Base-by-base conservation (phyloP, 2,797 vertebrate genomes). In the Coreius guichenoti region DNA sequence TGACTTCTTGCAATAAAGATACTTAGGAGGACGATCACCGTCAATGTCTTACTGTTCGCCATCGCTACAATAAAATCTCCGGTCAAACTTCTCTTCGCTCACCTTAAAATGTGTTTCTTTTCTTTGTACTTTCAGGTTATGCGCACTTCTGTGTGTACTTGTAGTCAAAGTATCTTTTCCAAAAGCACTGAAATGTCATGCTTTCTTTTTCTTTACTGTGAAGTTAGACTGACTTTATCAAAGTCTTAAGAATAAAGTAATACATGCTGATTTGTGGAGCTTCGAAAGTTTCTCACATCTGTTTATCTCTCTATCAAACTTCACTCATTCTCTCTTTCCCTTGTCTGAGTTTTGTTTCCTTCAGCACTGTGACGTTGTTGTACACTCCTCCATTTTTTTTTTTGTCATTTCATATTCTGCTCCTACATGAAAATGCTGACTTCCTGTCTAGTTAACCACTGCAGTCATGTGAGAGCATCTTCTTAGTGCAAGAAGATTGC, bases 31-130 rank as follows among this genome's bases (percentile, higher is more conserved):
- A 87, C 6, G 1, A 91, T 5, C 0, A 49, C 26, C 1, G 67
- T 85, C 76, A 85, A 88, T 74, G 92, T 89, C 90, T 90, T 89
- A 81, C 82, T 84, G 14, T 61, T 78, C 68, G 80, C 43, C 83
- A 80, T 80, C 26, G 23, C 47, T 72, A 63, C 43, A 3, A 56
- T 68, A 31, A 26, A 81, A 78, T 17, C 29, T 45, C 21, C 1
- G 63, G 14, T 61, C 23, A 17, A 9, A 77, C 19, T 45, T n/a
- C 12, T 72, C 65, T 67, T 81, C 31, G 51, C 21, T 72, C 19
- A 47, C 43, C 91, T 85, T 85, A 72, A 74, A 63, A 33, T 36
- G 6, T 47, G 17, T 12, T 78, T 67, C 68, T 67, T 61, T 39
- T 8, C 1, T 7, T 39, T 70, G 8, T 21, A 49, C 43, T 83